Percentiles rank a stretch among this genome's conserved stretches.
phyloP scores from a whole-genome alignment of 2,888 invertebrate species.

The Ommatoiulus sabulosus region DNA sequence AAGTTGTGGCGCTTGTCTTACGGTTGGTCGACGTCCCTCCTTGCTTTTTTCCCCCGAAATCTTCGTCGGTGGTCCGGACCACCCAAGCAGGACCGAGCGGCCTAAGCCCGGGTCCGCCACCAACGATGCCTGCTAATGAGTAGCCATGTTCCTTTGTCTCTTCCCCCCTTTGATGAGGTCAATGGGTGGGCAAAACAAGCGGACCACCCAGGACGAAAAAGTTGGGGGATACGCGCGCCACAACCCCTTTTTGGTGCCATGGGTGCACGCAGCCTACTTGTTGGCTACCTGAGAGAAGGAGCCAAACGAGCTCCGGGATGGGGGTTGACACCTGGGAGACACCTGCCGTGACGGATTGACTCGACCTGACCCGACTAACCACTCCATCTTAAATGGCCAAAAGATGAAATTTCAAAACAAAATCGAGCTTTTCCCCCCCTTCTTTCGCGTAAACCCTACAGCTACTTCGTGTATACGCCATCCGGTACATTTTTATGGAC shows the following conservation, averaged over 20 bases:
- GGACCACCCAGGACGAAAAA: constrained; percentile 55
- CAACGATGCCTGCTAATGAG: constrained; percentile 57
- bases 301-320: constrained; percentile 20
- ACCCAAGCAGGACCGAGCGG: constrained; percentile 32
- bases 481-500: constrained; percentile 11
- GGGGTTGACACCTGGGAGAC: constrained; percentile 43
- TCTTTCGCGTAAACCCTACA: not conserved
- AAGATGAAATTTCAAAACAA: not conserved
- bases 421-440: not conserved
- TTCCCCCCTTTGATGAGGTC: constrained; percentile 51
- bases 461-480: not conserved
- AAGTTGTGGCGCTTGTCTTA: not conserved
- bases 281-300: not conserved
- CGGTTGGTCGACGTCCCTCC: constrained; percentile 41
- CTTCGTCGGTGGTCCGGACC: constrained; percentile 54
- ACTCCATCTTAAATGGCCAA: not conserved
- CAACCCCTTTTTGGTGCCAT: constrained; percentile 5
- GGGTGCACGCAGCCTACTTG: not conserved
- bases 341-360: constrained; percentile 39
- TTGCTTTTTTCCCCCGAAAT: not conserved
- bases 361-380: constrained; percentile 1
- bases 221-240: not conserved
- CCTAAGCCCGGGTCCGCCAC: constrained; percentile 52
- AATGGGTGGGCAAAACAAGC: constrained; percentile 48
- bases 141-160: constrained; percentile 52